Evolutionary conservation across 1,140 invertebrate species (phyloP).

Genomic region (Drosophila ogumai): DNA sequence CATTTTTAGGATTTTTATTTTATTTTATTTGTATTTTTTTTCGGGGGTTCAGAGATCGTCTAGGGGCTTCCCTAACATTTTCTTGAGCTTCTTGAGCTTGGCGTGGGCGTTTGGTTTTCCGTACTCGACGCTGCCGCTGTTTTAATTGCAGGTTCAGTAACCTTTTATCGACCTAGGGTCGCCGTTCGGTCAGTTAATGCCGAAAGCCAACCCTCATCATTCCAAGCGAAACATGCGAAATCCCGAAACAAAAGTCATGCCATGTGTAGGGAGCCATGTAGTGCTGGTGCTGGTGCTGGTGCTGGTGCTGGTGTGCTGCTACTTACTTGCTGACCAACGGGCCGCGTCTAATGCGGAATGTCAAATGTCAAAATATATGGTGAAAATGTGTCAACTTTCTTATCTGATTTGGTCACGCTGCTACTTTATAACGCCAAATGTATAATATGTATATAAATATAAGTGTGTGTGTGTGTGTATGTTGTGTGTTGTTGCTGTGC

Average conservation of each 20-base stretch:
- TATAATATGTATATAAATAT: conserved; percentile 31
- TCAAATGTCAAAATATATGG: conserved; percentile 85
- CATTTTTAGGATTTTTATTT: conserved; percentile 33
- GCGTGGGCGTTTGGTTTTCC: conserved; percentile 30
- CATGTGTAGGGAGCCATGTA: conserved; percentile 26
- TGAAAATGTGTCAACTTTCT: conserved; percentile 85
- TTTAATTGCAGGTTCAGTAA: conserved; percentile 82
- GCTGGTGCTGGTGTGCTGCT: not conserved
- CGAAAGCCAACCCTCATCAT: conserved; percentile 71
- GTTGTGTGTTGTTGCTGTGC: conserved; percentile 56
- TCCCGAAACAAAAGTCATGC: conserved; percentile 71
- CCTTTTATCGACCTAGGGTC: conserved; percentile 67
- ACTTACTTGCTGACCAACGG: conserved; percentile 69
- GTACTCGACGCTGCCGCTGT: conserved; percentile 25
- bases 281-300: conserved; percentile 4
- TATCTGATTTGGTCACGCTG: conserved; percentile 85
- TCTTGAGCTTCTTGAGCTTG: conserved; percentile 14
- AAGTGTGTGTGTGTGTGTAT: conserved; percentile 7
- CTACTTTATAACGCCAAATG: conserved; percentile 84
- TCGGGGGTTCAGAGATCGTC: conserved; percentile 3
- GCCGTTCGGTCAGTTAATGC: conserved; percentile 41
- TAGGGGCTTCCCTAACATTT: not conserved
- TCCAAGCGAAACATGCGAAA: conserved; percentile 71
- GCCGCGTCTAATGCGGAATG: conserved; percentile 84
- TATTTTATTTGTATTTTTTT: conserved; percentile 4